phyloP scores from a whole-genome alignment of 2,797 vertebrate genomes.

The Carduelis carduelis region DNA sequence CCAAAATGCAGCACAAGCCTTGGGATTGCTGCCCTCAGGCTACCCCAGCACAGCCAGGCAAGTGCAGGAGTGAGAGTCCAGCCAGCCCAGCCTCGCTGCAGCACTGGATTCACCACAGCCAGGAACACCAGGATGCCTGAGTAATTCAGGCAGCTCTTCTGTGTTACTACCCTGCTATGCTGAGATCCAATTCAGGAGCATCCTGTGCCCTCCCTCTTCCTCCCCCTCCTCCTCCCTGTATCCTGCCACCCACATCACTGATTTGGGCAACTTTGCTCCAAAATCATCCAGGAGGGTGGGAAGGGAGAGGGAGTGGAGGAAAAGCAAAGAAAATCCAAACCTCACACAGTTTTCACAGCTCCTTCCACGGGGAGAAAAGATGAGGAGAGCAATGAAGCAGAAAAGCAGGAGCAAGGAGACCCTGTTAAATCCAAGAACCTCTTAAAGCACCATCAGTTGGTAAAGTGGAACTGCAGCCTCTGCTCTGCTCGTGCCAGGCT shows the following conservation, averaged over 20 bases:
- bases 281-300: neutral
- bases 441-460: neutral
- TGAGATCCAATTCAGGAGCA: neutral
- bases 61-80: neutral
- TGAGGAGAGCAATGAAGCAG: rapidly evolving
- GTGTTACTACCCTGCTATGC: neutral
- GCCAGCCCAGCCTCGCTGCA: neutral
- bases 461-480: neutral
- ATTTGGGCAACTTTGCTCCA: neutral
- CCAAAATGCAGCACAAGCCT: neutral
- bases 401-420: neutral
- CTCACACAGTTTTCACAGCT: neutral
- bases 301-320: too few species aligned
- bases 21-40: rapidly evolving
- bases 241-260: neutral
- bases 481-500: neutral
- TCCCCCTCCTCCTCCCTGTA: neutral
- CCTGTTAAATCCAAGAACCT: neutral
- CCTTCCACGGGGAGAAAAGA: neutral
- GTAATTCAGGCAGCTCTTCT: neutral
- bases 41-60: neutral
- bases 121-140: neutral
- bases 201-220: neutral
- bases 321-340: neutral
- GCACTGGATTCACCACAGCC: neutral